Evolutionary conservation across 2,888 invertebrate genomes (phyloP).

Genomic region (Aphrophora alni): DNA sequence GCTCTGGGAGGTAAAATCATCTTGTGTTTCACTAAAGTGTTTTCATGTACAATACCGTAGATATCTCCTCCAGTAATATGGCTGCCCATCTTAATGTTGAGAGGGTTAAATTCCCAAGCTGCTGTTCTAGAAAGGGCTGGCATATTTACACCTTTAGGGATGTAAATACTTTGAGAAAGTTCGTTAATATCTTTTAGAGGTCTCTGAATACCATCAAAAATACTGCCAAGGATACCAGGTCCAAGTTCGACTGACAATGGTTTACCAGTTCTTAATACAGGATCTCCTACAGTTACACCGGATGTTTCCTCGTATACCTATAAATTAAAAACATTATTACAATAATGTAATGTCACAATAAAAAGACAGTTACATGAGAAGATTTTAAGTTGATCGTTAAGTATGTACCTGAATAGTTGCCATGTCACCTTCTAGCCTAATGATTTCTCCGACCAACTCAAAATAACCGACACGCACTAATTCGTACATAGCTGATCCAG

Average conservation of each 20-base stretch:
- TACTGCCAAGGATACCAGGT: constrained; percentile 95
- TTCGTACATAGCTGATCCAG: constrained; percentile 99
- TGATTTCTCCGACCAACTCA: constrained; percentile 99
- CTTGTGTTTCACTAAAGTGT: constrained; percentile 96
- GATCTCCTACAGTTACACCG: constrained; percentile 99
- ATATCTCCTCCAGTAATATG: constrained; percentile 99
- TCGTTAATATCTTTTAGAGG: constrained; percentile 96
- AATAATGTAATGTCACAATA: background rate
- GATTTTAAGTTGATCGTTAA: background rate
- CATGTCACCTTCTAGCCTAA: constrained; percentile 98
- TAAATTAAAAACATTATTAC: background rate
- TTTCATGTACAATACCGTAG: constrained; percentile 96
- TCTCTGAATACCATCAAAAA: constrained; percentile 99
- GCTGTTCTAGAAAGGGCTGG: constrained; percentile 83
- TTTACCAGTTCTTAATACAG: constrained; percentile 97
- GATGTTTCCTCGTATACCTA: constrained; percentile 94
- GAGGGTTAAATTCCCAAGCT: constrained; percentile 93
- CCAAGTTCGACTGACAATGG: constrained; percentile 98
- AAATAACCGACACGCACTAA: constrained; percentile 97
- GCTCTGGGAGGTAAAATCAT: constrained; percentile 93
- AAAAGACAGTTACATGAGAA: background rate
- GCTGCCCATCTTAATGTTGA: constrained; percentile 86
- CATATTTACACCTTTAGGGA: constrained; percentile 97
- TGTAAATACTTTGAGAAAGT: constrained; percentile 95
- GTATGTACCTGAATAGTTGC: constrained; percentile 94